phyloP scores from a whole-genome alignment of 2,888 invertebrate species.

The Trileptium ribeirensis region DNA sequence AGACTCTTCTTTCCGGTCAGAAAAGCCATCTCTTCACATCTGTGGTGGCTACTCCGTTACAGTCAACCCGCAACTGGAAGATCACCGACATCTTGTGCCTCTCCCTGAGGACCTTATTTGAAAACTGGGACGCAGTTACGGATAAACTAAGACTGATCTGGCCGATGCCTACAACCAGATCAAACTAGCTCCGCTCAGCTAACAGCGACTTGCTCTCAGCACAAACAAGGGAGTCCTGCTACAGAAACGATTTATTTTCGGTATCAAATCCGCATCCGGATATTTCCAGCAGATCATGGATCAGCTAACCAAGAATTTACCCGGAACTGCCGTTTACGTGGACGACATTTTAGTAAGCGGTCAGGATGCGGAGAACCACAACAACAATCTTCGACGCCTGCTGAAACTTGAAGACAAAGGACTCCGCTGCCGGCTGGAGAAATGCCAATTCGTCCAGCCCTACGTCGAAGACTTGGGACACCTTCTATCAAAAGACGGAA shows the following conservation, averaged over 20 bases:
- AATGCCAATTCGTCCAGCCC: conserved; percentile 19
- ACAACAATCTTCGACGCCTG: neutral
- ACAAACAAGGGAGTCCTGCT: conserved; percentile 27
- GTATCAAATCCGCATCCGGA: conserved; percentile 18
- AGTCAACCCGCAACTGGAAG: conserved; percentile 10
- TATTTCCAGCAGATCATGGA: conserved; percentile 29
- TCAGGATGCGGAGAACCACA: neutral
- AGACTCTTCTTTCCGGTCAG: neutral
- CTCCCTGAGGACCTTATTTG: neutral
- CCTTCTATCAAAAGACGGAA: conserved; percentile 15
- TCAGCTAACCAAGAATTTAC: conserved; percentile 25
- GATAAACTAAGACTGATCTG: neutral
- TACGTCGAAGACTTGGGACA: conserved; percentile 14
- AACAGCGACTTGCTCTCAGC: conserved; percentile 16
- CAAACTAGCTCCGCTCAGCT: neutral
- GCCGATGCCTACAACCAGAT: conserved; percentile 14
- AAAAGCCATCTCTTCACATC: neutral
- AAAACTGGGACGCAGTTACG: neutral
- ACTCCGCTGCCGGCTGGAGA: conserved; percentile 24
- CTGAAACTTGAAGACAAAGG: conserved; percentile 12
- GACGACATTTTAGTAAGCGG: conserved; percentile 14
- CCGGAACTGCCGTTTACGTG: conserved; percentile 24
- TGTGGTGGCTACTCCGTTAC: conserved; percentile 6
- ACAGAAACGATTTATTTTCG: conserved; percentile 24
- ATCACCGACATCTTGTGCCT: neutral